These are phyloP conservation scores for Thymelicus sylvestris DNA, from an alignment of 2,888 invertebrate species.

Conservation along the genomic window DNA sequence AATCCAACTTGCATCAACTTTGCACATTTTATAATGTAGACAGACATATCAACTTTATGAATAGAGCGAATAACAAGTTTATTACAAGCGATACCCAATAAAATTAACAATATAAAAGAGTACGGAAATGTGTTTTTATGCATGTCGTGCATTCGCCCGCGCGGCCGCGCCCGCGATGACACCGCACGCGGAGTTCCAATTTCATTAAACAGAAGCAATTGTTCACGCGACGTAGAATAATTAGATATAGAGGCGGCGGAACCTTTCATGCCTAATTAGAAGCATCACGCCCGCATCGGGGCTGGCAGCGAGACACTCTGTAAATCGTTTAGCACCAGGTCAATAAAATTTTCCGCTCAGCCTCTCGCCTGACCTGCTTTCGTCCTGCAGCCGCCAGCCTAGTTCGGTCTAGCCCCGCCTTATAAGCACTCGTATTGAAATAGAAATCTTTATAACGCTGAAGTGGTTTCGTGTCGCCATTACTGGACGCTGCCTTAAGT, in stretches of 20 bases:
- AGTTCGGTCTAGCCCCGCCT: conserved; percentile 39
- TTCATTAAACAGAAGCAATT: conserved; percentile 29
- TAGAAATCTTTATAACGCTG: conserved; percentile 36
- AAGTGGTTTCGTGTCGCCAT: conserved; percentile 38
- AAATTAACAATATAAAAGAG: too few species aligned
- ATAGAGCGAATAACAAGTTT: background rate
- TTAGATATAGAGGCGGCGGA: conserved; percentile 29
- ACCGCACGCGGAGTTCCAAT: conserved; percentile 21
- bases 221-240: conserved; percentile 37
- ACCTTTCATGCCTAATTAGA: conserved; percentile 44
- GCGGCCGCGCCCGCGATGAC: background rate
- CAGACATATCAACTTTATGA: too few species aligned
- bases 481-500: conserved; percentile 34
- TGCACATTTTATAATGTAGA: too few species aligned
- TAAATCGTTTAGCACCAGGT: conserved; percentile 52
- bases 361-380: conserved; percentile 60
- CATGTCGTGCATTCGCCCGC: too few species aligned
- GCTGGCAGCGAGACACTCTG: conserved; percentile 30
- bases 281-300: conserved; percentile 30
- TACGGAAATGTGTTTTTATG: too few species aligned
- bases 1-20: too few species aligned
- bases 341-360: conserved; percentile 53
- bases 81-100: background rate
- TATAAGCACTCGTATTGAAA: conserved; percentile 38
- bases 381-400: conserved; percentile 35